Percentiles rank a stretch among this genome's conserved stretches.
phyloP scores from a whole-genome alignment of 2,888 invertebrate species.

The Volucella inflata region DNA sequence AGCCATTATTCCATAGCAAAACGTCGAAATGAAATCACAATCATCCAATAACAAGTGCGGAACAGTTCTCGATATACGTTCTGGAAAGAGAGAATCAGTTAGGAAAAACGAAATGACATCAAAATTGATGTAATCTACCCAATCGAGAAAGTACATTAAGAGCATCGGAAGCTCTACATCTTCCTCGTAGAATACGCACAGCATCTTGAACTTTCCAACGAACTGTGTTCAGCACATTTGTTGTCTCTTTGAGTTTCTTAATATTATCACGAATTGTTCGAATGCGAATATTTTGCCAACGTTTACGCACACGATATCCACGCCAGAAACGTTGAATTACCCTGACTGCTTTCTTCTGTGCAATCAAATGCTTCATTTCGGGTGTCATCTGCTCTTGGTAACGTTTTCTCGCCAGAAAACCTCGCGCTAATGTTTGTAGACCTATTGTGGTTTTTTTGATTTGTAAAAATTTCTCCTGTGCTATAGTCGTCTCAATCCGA shows the following conservation, averaged over 20 bases:
- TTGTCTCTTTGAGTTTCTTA: conserved; percentile 77
- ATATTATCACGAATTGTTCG: conserved; percentile 79
- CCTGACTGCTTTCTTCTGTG: conserved; percentile 85
- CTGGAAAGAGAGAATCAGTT: conserved; percentile 75
- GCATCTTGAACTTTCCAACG: conserved; percentile 80
- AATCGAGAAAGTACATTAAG: conserved; percentile 80
- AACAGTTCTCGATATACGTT: conserved; percentile 82
- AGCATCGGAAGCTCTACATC: conserved; percentile 81
- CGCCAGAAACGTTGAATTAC: conserved; percentile 87
- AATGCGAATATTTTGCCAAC: conserved; percentile 78
- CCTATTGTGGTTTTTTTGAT: conserved; percentile 77
- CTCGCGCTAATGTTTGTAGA: conserved; percentile 84
- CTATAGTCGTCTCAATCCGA: conserved; percentile 81
- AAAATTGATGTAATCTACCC: conserved; percentile 77
- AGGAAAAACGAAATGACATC: background rate
- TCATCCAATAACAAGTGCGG: conserved; percentile 82
- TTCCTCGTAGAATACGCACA: conserved; percentile 80
- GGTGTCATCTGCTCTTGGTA: conserved; percentile 84
- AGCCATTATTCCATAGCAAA: conserved; percentile 84
- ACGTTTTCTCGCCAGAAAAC: conserved; percentile 84
- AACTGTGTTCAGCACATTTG: conserved; percentile 79
- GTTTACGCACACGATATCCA: conserved; percentile 83
- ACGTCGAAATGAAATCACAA: conserved; percentile 82
- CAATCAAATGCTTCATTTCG: conserved; percentile 83
- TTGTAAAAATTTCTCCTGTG: conserved; percentile 79